Evolutionary conservation across 2,797 vertebrate species (phyloP), one percentile per base, ranked within the genome.

Genomic region (Phoxinus dragarum): DNA sequence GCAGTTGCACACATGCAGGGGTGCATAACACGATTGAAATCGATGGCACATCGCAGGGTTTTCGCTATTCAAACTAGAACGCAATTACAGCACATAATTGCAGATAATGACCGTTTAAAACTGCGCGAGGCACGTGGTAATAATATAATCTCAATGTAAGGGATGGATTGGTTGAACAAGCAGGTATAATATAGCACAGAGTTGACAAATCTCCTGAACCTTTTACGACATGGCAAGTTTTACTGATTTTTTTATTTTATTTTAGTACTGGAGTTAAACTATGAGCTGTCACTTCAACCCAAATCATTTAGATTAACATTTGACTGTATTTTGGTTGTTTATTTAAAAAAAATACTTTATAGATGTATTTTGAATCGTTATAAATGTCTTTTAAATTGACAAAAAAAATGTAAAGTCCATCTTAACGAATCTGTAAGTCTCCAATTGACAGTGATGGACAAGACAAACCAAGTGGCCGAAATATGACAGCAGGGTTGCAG

Each of bases 1-100:
- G 56, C 86, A 34, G 59, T 69, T 72, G 19, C 79, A 66, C 84
- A 71, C 47, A 6, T 49, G 47, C 85, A 85, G 61, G 21, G 80
- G 66, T 79, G 81, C 81, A 61, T 71, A 88, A 88, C 72, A 86
- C 82, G 88, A 86, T 82, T 85, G 84, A 82, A 91, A 91, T 87
- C 88, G 82, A 82, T 87, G 83, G 86, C 83, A 88, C 74, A 76
- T 11, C 86, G 86, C 40, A 34, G 54, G 21, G 40, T 85, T 89
- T 89, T 88, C 89, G 80, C 86, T 82, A 79, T 82, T 84, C 85
- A 83, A 92, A 91, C 81, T 78, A 81, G 89, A 88, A 90, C 87
- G 81, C 87, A 89, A 66, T 89, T 90, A 89, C 68, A 85, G 88
- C 87, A 69, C 90, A 88, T 90, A 90, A 86, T 88, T 90, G 86